These are phyloP conservation scores for Brenthis daphne DNA, from an alignment of 2,888 invertebrate species.

Conservation along the genomic window DNA sequence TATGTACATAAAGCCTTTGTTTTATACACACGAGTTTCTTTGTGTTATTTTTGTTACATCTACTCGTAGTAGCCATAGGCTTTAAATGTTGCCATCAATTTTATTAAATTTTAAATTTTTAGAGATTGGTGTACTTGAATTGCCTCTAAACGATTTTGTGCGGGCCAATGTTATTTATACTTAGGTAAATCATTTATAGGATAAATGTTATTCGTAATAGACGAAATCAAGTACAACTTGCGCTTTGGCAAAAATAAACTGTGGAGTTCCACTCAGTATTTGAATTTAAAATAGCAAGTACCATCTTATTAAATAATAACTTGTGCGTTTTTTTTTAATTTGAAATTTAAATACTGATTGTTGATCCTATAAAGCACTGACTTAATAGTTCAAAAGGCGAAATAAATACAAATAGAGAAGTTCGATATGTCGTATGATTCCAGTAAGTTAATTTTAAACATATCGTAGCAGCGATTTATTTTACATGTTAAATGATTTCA, in stretches of 20 bases:
- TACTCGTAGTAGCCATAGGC: slow-evolving; percentile 1
- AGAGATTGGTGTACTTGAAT: slow-evolving; percentile 29
- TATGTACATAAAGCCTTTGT: background rate
- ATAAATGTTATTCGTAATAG: slow-evolving; percentile 28
- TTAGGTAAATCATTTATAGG: slow-evolving; percentile 36
- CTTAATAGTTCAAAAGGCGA: slow-evolving; percentile 16
- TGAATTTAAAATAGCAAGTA: slow-evolving; percentile 9
- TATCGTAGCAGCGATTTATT: slow-evolving; percentile 20
- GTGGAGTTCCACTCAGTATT: slow-evolving; percentile 23
- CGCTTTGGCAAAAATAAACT: slow-evolving; percentile 19
- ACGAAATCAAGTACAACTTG: slow-evolving; percentile 33
- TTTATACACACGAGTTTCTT: background rate
- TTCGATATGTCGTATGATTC: slow-evolving; percentile 20
- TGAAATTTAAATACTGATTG: slow-evolving; percentile 11
- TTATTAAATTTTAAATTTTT: background rate
- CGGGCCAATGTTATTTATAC: slow-evolving; percentile 48
- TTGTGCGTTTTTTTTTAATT: slow-evolving; percentile 2
- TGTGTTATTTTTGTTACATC: background rate
- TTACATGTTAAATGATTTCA: slow-evolving; percentile 1
- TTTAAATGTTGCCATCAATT: slow-evolving; percentile 17
- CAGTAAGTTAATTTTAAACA: slow-evolving; percentile 28
- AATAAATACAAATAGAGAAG: slow-evolving; percentile 4
- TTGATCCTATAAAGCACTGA: slow-evolving; percentile 14
- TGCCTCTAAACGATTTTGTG: slow-evolving; percentile 42
- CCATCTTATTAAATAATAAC: slow-evolving; percentile 11